Percentiles rank a stretch among this genome's conserved stretches.
phyloP scores from a whole-genome alignment of 2,888 invertebrate genomes.

The Lepetodrilus schrolli region DNA sequence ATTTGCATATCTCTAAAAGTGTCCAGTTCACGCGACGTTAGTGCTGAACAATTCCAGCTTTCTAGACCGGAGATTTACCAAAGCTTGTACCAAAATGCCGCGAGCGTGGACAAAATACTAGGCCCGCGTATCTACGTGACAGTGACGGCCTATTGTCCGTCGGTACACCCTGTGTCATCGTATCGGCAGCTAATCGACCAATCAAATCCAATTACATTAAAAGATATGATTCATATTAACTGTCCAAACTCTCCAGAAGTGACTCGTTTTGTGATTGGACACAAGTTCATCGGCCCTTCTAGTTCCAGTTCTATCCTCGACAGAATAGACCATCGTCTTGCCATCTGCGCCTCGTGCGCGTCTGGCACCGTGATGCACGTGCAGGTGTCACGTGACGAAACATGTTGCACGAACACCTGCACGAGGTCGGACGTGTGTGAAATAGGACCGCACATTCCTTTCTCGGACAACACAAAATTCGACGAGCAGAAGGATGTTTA shows the following conservation, averaged over 20 bases:
- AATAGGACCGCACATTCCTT: background rate
- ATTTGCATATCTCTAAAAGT: conserved; percentile 31
- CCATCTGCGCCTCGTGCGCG: conserved; percentile 45
- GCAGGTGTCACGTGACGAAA: conserved; percentile 37
- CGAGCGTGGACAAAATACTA: background rate
- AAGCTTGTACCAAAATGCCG: conserved; percentile 5
- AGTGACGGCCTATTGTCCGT: conserved; percentile 44
- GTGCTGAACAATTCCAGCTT: background rate
- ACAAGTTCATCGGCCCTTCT: conserved; percentile 34
- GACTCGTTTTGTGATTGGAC: conserved; percentile 43
- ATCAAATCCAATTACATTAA: conserved; percentile 11
- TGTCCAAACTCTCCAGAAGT: conserved; percentile 46
- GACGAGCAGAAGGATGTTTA: conserved; percentile 41
- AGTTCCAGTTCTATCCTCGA: conserved; percentile 26
- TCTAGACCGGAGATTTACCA: background rate
- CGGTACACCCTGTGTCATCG: conserved; percentile 39
- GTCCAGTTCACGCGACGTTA: background rate
- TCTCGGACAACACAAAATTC: conserved; percentile 37
- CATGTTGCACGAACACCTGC: conserved; percentile 46
- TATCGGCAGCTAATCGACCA: conserved; percentile 33
- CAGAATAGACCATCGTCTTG: conserved; percentile 38
- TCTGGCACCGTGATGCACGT: conserved; percentile 39
- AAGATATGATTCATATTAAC: conserved; percentile 41
- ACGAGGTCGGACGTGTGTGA: conserved; percentile 1
- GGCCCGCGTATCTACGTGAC: conserved; percentile 22